Base-by-base conservation (phyloP, 2,888 invertebrate genomes). In the Lutraria lutraria region DNA sequence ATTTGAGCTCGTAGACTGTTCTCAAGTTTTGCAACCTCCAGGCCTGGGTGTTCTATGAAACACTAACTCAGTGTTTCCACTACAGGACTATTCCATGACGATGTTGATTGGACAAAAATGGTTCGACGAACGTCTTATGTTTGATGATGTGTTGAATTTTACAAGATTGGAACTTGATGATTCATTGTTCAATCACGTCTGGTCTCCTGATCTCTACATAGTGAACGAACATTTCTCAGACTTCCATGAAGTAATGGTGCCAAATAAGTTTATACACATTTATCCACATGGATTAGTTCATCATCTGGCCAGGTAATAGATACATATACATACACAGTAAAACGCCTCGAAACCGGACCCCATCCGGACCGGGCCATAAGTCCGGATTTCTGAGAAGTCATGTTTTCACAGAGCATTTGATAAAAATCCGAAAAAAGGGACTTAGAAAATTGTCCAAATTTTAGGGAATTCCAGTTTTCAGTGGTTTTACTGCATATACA, bases 51-150 rank as follows among this genome's bases (percentile, higher is more conserved):
- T 43, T 43, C 43, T 43, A 43, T 43, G 12, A 68, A 16, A 13
- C 56, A 56, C 12, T n/a, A 25, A n/a, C 8, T 60, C 63, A 25
- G 13, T 53, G 29, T 81, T 81, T 81, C 52, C n/a, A n/a, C n/a
- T 81, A 8, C 8, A 81, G 81, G 81, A 81, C 21, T 81, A 52
- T 81, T 81, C 81, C 6, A 81, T 81, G 81, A 31, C 76, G 76
- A 76, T 76, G 76, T 31, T 76, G 0, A 76, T 76, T 19, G 76
- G 76, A 76, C 76, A 81, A 53, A 54, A 81, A 21, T 81, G 81
- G 81, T 25, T n/a, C 2, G 81, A 81, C 10, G 81, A 81, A 81
- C 52, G 81, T 25, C 29, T 81, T 10, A 8, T n/a, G 54, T 81
- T 54, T n/a, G 43, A 81, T 29, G 54, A 81, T 53, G 52, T 25